phyloP scores from a whole-genome alignment of 2,797 vertebrate genomes.

The Cossypha caffra region DNA sequence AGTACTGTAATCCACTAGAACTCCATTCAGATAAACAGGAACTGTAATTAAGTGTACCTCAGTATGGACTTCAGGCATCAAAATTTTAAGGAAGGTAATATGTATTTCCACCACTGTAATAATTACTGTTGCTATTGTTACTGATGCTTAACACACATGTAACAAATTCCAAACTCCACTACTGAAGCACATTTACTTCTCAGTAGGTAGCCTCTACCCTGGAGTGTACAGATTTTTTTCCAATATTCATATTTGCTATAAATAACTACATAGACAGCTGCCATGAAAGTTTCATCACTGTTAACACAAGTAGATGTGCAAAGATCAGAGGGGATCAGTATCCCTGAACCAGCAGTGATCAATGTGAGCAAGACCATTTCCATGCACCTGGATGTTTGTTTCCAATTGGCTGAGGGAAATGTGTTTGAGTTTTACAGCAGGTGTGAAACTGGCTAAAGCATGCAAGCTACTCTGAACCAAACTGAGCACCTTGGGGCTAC shows the following conservation, averaged over 20 bases:
- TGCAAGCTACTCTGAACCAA: background rate
- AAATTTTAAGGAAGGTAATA: background rate
- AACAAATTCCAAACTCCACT: background rate
- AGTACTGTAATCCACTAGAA: background rate
- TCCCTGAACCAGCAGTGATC: background rate
- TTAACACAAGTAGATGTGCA: background rate
- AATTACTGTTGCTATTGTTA: background rate
- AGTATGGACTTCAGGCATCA: background rate
- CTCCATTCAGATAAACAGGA: background rate
- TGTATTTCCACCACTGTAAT: background rate
- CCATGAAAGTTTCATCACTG: background rate
- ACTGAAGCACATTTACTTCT: background rate
- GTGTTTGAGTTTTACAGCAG: background rate
- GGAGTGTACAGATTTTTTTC: background rate
- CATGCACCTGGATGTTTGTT: background rate
- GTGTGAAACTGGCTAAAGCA: background rate
- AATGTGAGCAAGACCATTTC: background rate
- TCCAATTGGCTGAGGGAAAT: background rate
- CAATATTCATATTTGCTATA: background rate
- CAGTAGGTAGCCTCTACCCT: background rate
- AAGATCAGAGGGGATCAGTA: background rate
- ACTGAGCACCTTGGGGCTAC: background rate
- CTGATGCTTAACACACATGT: background rate
- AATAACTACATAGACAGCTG: background rate
- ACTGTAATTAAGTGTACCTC: background rate